A percentile compares a stretch with the other conserved stretches of the same genome.
Conservation (phyloP, 2,113 vertebrate genomes). For the Pluvianellus socialis region DNA sequence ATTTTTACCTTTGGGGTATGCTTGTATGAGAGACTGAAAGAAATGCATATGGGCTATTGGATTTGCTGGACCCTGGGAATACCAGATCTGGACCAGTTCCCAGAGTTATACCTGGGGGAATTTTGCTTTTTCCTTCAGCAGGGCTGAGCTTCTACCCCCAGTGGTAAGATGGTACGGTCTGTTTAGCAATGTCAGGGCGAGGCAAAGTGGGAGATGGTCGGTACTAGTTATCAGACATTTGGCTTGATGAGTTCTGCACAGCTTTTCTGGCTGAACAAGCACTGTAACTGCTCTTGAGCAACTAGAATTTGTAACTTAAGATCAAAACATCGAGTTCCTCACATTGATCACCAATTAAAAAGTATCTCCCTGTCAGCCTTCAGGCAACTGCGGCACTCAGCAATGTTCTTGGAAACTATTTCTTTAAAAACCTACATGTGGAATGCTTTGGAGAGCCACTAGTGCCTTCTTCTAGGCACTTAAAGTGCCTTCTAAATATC, state of each 20-base stretch:
- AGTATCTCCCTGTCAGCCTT: background rate
- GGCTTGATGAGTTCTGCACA: background rate
- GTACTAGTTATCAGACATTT: background rate
- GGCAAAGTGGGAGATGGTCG: background rate
- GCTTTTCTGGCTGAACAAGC: background rate
- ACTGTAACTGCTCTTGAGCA: background rate
- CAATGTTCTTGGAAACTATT: background rate
- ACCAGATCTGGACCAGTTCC: background rate
- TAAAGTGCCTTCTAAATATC: background rate
- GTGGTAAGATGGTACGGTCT: background rate
- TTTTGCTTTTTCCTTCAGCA: background rate
- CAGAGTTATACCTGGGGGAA: background rate
- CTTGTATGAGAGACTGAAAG: background rate
- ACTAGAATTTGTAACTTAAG: background rate
- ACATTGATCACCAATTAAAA: background rate
- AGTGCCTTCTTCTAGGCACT: too few relatives aligned
- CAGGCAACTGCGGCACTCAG: background rate
- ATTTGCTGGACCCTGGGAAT: background rate
- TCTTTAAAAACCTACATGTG: background rate
- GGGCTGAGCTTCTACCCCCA: background rate
- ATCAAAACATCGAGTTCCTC: background rate
- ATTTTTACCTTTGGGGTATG: background rate
- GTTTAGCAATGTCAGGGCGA: background rate
- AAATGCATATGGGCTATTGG: background rate
- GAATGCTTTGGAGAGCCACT: background rate